Evolutionary conservation across 1,140 invertebrate genomes (phyloP), one percentile per base, ranked within the genome.

Genomic region (Ridgeia piscesae): DNA sequence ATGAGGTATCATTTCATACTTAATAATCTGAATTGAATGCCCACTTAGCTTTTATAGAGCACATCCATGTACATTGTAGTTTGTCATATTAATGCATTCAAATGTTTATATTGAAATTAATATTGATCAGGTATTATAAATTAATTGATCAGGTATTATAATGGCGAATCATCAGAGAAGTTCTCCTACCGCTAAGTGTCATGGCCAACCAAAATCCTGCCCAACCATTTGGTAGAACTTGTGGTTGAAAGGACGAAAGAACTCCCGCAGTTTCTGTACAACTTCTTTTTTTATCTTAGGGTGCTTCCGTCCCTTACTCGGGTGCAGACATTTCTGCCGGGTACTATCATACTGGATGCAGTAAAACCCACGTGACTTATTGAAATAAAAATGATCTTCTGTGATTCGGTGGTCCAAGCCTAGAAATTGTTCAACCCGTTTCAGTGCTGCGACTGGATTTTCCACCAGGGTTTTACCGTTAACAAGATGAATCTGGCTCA

Each of bases 361-460:
- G 93, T 94, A 96, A 92, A 96, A 96, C 11, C 96, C 96, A 92
- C 95, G 95, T 2, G 94, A 94, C 35, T 93, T n/a, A 92, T 96
- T 96, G 92, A 95, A 96, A 31, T 94, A 93, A 92, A 95, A 95
- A 11, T 91, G 50, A 11, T 91, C 91, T 31, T 92, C 90, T 89
- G 91, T 93, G 6, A 95, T 93, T 35, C 58, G 89, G 42, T 94
- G 98, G 98, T 94, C 98, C 97, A 17, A 98, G 96, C 95, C 98
- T 98, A 0, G 98, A 98, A 95, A 99, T 98, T 0, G 98, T 98
- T 96, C 99, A 98, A 8, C 98, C 98, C 77, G n/a, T 35, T 6
- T 97, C 97, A 96, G 97, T 96, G 99, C 98, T 27, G 97, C 96
- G 17, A 98, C 98, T 0, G 98, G 98, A 96, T 98, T 97, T 34